Evolutionary conservation across 1,140 invertebrate genomes (phyloP), one percentile per base, ranked within the genome.

Genomic region (Drosophila jambulina): DNA sequence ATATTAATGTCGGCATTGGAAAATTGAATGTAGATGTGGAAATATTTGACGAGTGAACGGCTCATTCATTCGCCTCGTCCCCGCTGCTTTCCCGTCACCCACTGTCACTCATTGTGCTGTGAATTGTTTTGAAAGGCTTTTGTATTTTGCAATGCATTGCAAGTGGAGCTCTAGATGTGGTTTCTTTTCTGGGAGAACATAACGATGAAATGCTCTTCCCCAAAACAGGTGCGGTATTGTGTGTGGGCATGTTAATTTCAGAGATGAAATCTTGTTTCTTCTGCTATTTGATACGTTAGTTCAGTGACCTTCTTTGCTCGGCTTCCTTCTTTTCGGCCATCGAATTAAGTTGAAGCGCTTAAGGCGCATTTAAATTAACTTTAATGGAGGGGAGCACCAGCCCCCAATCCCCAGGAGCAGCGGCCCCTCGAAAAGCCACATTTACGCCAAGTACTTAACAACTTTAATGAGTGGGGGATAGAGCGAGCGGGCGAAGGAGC

Each of bases 361-460:
- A 57, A 62, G 80, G 80, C 72, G 80, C 72, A 78, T 84, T 87
- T 88, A 88, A 87, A 87, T 87, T 88, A 86, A 84, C 64, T 88
- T 88, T 77, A 88, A 78, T 80, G 38, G 46, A 48, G n/a, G 19
- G 17, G 36, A 40, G 42, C 65, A 69, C 32, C 53, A n/a, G 23
- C 15, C 32, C 19, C 13, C n/a, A 42, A 36, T 19, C 58, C 57
- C 57, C 36, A 43, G 48, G 49, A 43, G n/a, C 38, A 23, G 21
- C 48, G 42, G 38, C 46, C 54, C 61, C 62, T 56, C 51, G 38
- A 72, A 81, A 63, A 61, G 48, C 71, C 75, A 63, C 80, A 71
- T 78, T 87, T 87, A 87, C 80, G 84, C 77, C 77, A 78, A 90
- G 85, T 85, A 90, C 84, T 88, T 88, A 88, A 88, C 84, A 88